Evolutionary conservation across 92 coral and sea anemone species (phyloP).

Genomic region (Hydrozoanthus gracilis): DNA sequence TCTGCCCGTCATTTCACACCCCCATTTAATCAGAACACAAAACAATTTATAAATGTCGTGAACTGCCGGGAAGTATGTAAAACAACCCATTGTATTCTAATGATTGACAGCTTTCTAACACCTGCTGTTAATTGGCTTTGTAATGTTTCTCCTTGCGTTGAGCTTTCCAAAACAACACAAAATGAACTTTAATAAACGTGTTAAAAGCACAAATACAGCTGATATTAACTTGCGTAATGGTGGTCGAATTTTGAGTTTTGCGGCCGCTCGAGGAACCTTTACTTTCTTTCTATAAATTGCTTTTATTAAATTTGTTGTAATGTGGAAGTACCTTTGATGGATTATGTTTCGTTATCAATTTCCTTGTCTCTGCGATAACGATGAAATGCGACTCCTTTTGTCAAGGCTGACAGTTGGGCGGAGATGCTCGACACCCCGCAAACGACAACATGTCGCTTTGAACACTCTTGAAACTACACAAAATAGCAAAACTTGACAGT

Average conservation of each 20-base stretch:
- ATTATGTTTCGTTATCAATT: slow-evolving; percentile 95
- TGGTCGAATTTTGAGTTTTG: slow-evolving; percentile 44
- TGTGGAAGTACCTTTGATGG: slow-evolving; percentile 88
- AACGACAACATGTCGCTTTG: slow-evolving; percentile 90
- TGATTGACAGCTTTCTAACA: slow-evolving; percentile 98
- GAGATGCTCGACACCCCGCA: slow-evolving; percentile 91
- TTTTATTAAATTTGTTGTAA: slow-evolving; percentile 80
- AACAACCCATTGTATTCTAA: slow-evolving; percentile 83
- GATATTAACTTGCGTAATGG: slow-evolving; percentile 52
- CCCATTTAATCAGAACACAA: slow-evolving; percentile 91
- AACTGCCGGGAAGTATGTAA: slow-evolving; percentile 85
- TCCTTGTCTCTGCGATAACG: slow-evolving; percentile 92
- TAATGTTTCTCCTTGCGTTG: slow-evolving; percentile 86
- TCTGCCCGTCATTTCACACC: slow-evolving; percentile 73
- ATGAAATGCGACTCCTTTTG: slow-evolving; percentile 93
- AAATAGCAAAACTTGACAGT: slow-evolving; percentile 82
- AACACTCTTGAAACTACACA: slow-evolving; percentile 92
- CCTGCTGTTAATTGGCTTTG: slow-evolving; percentile 99
- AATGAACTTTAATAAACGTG: slow-evolving; percentile 82
- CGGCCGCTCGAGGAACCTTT: not conserved
- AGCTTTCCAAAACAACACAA: slow-evolving; percentile 82
- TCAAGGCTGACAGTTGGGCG: slow-evolving; percentile 96
- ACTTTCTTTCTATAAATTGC: slow-evolving; percentile 51
- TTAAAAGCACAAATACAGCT: slow-evolving; percentile 92
- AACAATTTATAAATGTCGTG: slow-evolving; percentile 88